These are phyloP conservation scores for Hypsopygia costalis DNA, from an alignment of 2,888 invertebrate species.

Conservation along the genomic window DNA sequence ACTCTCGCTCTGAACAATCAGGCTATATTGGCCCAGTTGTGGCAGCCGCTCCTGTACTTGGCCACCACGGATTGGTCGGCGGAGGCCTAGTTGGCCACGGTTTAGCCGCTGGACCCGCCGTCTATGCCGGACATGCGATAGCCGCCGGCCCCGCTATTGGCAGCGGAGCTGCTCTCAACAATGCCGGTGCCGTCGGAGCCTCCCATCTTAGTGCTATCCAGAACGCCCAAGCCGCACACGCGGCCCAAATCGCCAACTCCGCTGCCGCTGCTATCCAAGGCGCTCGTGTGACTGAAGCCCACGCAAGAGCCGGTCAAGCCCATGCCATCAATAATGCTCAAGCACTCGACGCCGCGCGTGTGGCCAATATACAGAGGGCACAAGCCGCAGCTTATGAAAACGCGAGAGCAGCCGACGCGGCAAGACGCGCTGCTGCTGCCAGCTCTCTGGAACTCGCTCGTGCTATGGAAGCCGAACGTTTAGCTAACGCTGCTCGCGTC, in stretches of 20 bases:
- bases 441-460: constrained; percentile 50
- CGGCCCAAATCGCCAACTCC: constrained; percentile 62
- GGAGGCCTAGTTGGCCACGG: constrained; percentile 18
- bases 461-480: constrained; percentile 53
- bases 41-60: constrained; percentile 20
- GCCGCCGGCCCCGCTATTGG: constrained; percentile 27
- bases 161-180: constrained; percentile 55
- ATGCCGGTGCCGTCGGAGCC: constrained; percentile 62
- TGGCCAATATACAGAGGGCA: constrained; percentile 65
- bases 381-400: constrained; percentile 71
- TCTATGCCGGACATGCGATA: constrained; percentile 18
- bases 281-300: constrained; percentile 62
- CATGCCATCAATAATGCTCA: constrained; percentile 69
- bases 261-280: constrained; percentile 71
- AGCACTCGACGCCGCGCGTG: constrained; percentile 62
- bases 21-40: constrained; percentile 33
- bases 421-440: constrained; percentile 56
- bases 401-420: constrained; percentile 64
- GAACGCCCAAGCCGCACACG: constrained; percentile 69
- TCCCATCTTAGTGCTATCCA: constrained; percentile 71
- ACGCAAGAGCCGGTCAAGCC: constrained; percentile 60
- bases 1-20: constrained; percentile 45
- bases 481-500: constrained; percentile 65
- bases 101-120: constrained; percentile 19
- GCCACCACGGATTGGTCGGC: constrained; percentile 17